A percentile compares a stretch with the other conserved stretches of the same genome.
Evolutionary conservation across 2,113 vertebrate genomes (phyloP).

Genomic region (Pachyramphus minor): DNA sequence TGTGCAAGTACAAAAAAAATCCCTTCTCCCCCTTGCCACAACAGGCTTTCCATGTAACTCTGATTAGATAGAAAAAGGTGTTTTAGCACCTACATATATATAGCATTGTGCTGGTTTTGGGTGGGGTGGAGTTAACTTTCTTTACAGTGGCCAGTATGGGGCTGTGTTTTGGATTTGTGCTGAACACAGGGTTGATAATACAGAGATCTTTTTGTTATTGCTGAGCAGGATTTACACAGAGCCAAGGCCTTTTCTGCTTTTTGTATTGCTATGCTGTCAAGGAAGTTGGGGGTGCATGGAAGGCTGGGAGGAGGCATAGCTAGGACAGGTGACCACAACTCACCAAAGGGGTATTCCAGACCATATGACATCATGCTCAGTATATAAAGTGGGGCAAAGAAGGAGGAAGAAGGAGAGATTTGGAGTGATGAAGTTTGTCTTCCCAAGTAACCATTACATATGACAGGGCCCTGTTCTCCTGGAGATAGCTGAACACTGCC

Average conservation of each 20-base stretch:
- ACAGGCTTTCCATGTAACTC: not conserved
- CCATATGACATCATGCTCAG: not conserved
- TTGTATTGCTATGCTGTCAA: not conserved
- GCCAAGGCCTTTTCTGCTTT: not conserved
- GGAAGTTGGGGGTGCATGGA: not conserved
- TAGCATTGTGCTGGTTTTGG: not conserved
- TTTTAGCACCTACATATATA: not conserved
- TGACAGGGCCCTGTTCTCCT: not conserved
- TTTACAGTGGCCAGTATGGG: not conserved
- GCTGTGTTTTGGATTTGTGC: not conserved
- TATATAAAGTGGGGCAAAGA: not conserved
- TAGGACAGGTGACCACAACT: not conserved
- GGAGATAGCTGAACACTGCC: not conserved
- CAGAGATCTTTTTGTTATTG: not conserved
- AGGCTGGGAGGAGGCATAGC: not conserved
- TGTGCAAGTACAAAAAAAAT: not conserved
- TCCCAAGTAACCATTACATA: not conserved
- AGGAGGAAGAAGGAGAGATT: not conserved
- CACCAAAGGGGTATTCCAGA: not conserved
- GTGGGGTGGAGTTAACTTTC: not conserved
- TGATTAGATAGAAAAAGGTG: not conserved
- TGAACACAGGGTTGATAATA: not conserved
- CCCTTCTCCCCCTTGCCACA: not conserved
- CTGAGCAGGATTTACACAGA: not conserved
- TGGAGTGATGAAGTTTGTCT: not conserved